Evolutionary conservation across 2,888 invertebrate genomes (phyloP).

Genomic region (Melangyna quadrimaculata): DNA sequence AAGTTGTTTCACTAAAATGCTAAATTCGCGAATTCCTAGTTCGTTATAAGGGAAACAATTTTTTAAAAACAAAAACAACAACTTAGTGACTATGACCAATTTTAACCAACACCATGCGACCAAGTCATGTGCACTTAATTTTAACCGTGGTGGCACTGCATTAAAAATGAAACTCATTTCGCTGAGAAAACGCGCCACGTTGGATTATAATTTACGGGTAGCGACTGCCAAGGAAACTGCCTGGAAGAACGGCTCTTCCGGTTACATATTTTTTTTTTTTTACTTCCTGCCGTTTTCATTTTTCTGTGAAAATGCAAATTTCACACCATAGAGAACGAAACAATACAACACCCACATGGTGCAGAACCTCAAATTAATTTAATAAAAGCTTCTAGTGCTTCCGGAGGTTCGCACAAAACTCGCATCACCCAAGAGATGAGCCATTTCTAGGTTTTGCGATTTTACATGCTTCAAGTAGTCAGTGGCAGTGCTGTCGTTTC

Average conservation of each 20-base stretch:
- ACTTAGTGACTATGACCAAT: too few species aligned
- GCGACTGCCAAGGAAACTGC: slow-evolving; percentile 38
- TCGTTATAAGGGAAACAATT: too few species aligned
- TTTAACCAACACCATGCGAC: not conserved
- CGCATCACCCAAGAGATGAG: not conserved
- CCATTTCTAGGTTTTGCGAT: slow-evolving; percentile 16
- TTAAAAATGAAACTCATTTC: slow-evolving; percentile 42
- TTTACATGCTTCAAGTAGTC: slow-evolving; percentile 7
- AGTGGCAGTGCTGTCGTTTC: too few species aligned
- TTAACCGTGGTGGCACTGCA: not conserved
- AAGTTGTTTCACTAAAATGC: too few species aligned
- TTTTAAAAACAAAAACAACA: not conserved
- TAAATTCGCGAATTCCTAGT: too few species aligned
- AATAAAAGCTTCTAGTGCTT: slow-evolving; percentile 59
- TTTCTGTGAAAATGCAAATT: slow-evolving; percentile 60
- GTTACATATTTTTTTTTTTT: slow-evolving; percentile 14
- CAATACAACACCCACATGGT: slow-evolving; percentile 57
- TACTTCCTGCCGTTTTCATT: not conserved
- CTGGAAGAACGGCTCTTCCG: slow-evolving; percentile 58
- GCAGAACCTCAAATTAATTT: slow-evolving; percentile 71
- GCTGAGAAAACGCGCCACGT: slow-evolving; percentile 10
- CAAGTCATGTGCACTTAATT: not conserved
- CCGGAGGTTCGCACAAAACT: slow-evolving; percentile 1
- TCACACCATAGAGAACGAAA: slow-evolving; percentile 62
- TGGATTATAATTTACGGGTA: slow-evolving; percentile 59